Evolutionary conservation across 2,113 vertebrate genomes (phyloP).

Genomic region (Hippoglossus stenolepis): DNA sequence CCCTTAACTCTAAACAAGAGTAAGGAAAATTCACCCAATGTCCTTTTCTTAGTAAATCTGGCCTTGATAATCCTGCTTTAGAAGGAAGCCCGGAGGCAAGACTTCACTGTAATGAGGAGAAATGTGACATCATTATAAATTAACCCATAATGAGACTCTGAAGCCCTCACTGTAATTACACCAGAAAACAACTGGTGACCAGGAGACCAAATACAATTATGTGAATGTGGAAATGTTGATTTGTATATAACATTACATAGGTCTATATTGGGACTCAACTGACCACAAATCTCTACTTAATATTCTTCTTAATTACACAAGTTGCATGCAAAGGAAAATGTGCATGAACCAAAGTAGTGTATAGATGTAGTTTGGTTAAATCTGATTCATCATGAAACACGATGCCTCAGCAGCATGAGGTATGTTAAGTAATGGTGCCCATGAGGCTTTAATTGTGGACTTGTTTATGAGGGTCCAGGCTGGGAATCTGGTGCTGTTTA

Average conservation of each 20-base stretch:
- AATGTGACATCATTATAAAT: neutral
- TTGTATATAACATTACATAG: neutral
- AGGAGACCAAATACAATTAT: neutral
- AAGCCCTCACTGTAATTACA: neutral
- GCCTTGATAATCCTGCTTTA: neutral
- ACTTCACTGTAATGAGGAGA: neutral
- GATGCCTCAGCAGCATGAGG: constrained; percentile 11
- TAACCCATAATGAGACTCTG: neutral
- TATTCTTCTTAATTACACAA: no score
- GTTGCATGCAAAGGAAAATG: neutral
- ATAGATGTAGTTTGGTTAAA: neutral
- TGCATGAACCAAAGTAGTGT: neutral
- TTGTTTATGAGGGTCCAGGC: constrained; percentile 58
- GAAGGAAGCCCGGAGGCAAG: neutral
- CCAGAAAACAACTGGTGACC: neutral
- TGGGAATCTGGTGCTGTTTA: constrained; percentile 60
- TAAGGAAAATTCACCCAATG: no score
- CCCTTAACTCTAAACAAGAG: no score
- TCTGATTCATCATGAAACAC: constrained; percentile 14
- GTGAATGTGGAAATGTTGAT: neutral
- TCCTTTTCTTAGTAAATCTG: neutral
- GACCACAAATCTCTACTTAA: neutral
- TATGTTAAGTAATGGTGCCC: constrained; percentile 26
- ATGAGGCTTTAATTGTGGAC: constrained; percentile 66
- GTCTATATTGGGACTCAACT: no score